These are phyloP conservation scores for Zelleria hepariella DNA, from an alignment of 2,888 invertebrate species.

Conservation along the genomic window DNA sequence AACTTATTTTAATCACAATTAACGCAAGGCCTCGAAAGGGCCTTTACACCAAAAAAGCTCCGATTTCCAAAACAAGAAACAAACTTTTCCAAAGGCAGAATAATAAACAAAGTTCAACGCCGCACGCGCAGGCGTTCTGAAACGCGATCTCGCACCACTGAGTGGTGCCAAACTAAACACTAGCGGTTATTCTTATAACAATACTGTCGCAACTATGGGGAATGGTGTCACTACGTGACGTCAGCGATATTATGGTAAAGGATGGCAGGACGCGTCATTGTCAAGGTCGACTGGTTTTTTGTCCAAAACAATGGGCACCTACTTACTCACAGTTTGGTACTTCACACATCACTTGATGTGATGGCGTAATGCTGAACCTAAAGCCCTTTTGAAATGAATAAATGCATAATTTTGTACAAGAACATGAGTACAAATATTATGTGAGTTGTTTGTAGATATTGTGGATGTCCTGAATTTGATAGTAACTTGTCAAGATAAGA, in stretches of 20 bases:
- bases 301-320: neutral
- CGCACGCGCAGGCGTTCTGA: neutral
- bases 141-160: constrained; percentile 33
- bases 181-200: constrained; percentile 1
- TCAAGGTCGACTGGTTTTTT: neutral
- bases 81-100: neutral
- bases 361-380: too few relatives aligned
- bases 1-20: too few relatives aligned
- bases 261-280: neutral
- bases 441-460: too few relatives aligned
- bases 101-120: neutral
- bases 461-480: too few relatives aligned
- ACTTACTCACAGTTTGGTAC: too few relatives aligned
- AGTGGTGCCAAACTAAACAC: constrained; percentile 40
- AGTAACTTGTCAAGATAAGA: too few relatives aligned
- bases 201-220: constrained; percentile 2
- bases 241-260: neutral
- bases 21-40: too few relatives aligned
- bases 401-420: too few relatives aligned
- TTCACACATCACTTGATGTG: neutral
- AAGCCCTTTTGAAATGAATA: too few relatives aligned
- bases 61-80: neutral
- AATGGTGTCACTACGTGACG: too few relatives aligned
- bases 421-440: too few relatives aligned
- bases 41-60: neutral